These are phyloP conservation scores for Diuraphis noxia DNA, from an alignment of 1,140 invertebrate species.

Conservation along the genomic window DNA sequence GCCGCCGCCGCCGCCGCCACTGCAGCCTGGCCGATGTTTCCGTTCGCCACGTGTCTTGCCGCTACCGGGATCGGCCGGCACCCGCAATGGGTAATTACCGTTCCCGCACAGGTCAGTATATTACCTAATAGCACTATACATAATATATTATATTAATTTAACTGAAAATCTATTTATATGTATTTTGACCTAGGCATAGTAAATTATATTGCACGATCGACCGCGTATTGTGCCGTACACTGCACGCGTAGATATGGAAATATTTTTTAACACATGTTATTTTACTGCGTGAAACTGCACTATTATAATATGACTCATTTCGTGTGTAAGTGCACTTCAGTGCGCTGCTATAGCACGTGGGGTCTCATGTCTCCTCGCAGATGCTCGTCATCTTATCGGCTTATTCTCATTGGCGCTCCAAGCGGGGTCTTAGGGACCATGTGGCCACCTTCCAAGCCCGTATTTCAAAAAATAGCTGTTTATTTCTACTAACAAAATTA, in stretches of 20 bases:
- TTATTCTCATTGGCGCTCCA: too few relatives aligned
- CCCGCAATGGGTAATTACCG: not conserved
- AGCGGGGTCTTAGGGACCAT: too few relatives aligned
- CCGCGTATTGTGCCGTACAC: too few relatives aligned
- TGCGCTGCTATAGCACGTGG: not conserved
- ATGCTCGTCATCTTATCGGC: too few relatives aligned
- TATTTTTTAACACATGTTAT: not conserved
- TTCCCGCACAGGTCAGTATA: slow-evolving; percentile 33
- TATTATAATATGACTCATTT: not conserved
- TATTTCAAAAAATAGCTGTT: too few relatives aligned
- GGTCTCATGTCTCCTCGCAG: not conserved
- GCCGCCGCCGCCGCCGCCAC: not conserved
- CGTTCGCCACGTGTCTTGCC: slow-evolving; percentile 43
- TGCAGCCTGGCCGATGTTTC: slow-evolving; percentile 31
- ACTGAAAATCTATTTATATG: not conserved
- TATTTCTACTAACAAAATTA: too few relatives aligned
- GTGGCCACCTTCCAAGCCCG: too few relatives aligned
- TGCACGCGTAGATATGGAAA: not conserved
- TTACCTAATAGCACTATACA: not conserved
- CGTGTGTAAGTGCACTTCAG: not conserved
- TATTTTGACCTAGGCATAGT: not conserved
- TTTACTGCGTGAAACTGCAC: not conserved
- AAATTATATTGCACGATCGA: too few relatives aligned
- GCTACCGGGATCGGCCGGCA: not conserved
- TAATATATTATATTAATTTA: not conserved